Base-by-base conservation (phyloP, 2,113 vertebrate species). In the Cochlearius cochlearius region DNA sequence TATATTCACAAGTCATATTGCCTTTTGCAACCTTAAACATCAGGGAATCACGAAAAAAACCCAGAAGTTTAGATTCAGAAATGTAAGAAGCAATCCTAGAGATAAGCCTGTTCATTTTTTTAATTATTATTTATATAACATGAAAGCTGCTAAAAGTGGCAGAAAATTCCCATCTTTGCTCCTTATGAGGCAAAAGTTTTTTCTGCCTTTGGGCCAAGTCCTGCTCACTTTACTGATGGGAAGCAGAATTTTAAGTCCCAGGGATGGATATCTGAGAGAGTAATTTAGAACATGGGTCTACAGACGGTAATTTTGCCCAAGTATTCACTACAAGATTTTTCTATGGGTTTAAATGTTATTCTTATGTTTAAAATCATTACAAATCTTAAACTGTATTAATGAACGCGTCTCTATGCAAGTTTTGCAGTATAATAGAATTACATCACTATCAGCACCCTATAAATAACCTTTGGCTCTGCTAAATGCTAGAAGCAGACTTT, bases 401-500 rank as follows among this genome's bases (percentile, higher is more conserved):
- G 11, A 87, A 55, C 1, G 1, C 20, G 4, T 53, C 87, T 53
- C 66, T 59, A 19, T 64, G 32, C 47, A 76, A 62, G 25, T 78
- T 92, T 92, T 67, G 27, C 38, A 91, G 8, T 68, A 32, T 38
- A 91, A 84, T 22, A 74, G 66, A 90, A 74, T 84, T 39, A 90
- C 74, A 79, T 82, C 62, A 79, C 38, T 79, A 29, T 82, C 74
- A 47, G 53, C n/a, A 82, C 47, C 38, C 53, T 92, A 66, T 41
- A 95, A 95, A 95, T 90, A 95, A 86, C 9, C 64, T 83, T 34
- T 79, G 55, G 50, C n/a, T 77, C 50, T 67, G 16, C 21, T 90
- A 83, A 91, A 93, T 59, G 38, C 80, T 67, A 88, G 52, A 79
- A 90, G 79, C 74, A 91, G 91, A 62, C 39, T 96, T 86, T 93